Conservation (phyloP, 2,888 invertebrate species). For the Harpagoxenus sublaevis region DNA sequence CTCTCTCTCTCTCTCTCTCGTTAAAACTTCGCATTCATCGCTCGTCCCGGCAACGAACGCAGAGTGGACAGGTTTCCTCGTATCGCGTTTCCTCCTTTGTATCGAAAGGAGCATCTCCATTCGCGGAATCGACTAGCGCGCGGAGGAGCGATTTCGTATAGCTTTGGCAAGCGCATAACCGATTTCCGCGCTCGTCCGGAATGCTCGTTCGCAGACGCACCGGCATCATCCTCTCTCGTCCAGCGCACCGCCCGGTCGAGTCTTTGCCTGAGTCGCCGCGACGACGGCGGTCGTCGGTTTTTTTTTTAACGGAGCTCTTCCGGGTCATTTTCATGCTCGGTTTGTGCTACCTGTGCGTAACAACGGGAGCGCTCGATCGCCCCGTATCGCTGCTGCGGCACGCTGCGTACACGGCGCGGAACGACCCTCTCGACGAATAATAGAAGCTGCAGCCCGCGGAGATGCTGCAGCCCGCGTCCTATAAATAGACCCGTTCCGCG, state of each 20-base stretch:
- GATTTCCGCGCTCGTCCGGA: constrained; percentile 53
- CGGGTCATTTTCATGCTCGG: constrained; percentile 65
- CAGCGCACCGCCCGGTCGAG: constrained; percentile 7
- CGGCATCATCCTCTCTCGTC: constrained; percentile 18
- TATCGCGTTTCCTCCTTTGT: constrained; percentile 35
- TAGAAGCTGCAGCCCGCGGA: constrained; percentile 22
- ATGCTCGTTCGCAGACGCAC: constrained; percentile 11
- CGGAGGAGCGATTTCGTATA: constrained; percentile 40
- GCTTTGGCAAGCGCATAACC: constrained; percentile 20
- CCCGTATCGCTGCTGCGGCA: neutral
- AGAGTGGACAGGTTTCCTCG: constrained; percentile 20
- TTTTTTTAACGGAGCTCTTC: constrained; percentile 55
- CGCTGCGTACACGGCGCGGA: neutral
- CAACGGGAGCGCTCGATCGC: constrained; percentile 27
- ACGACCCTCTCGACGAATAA: constrained; percentile 30
- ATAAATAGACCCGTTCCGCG: constrained; percentile 72
- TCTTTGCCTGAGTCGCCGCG: neutral
- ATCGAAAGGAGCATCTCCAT: constrained; percentile 21
- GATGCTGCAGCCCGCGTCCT: constrained; percentile 54
- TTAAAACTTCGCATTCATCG: constrained; percentile 48
- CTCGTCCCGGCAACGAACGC: neutral
- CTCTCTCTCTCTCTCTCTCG: neutral
- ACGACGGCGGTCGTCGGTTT: constrained; percentile 39
- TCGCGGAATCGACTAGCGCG: constrained; percentile 38
- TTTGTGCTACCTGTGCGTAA: constrained; percentile 39